Conservation (phyloP, 2,888 invertebrate genomes). For the Epirrhoe tristata region DNA sequence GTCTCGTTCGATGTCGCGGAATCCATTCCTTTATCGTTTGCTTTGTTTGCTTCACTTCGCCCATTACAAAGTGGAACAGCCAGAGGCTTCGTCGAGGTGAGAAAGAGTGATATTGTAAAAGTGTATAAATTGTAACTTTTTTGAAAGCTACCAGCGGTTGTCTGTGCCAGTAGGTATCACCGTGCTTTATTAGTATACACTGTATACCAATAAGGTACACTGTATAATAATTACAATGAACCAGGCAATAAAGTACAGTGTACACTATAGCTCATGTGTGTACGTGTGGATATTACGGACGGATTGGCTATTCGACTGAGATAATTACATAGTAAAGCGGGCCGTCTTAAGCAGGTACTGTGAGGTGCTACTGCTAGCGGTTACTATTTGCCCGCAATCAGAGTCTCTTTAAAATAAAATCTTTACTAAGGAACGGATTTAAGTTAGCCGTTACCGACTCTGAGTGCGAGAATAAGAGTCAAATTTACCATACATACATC, state of each 20-base stretch:
- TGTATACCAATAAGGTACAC: neutral
- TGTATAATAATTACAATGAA: neutral
- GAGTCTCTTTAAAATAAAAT: no score
- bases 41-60: conserved; percentile 17
- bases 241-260: neutral
- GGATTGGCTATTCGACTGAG: conserved; percentile 27
- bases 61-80: conserved; percentile 8
- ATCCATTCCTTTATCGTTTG: conserved; percentile 6
- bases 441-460: neutral
- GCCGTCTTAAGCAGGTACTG: conserved; percentile 28
- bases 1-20: conserved; percentile 11
- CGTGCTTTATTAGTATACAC: no score
- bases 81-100: neutral
- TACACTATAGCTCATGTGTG: neutral
- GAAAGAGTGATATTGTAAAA: neutral
- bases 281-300: neutral
- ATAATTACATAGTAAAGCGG: conserved; percentile 29
- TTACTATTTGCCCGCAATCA: neutral
- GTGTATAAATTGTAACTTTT: neutral
- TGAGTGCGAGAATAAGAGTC: no score
- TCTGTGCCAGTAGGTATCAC: no score
- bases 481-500: no score
- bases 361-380: conserved; percentile 10
- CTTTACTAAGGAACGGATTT: no score
- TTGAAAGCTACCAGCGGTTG: no score